Base-by-base conservation (phyloP, 2,888 invertebrate genomes). In the Hedya salicella region DNA sequence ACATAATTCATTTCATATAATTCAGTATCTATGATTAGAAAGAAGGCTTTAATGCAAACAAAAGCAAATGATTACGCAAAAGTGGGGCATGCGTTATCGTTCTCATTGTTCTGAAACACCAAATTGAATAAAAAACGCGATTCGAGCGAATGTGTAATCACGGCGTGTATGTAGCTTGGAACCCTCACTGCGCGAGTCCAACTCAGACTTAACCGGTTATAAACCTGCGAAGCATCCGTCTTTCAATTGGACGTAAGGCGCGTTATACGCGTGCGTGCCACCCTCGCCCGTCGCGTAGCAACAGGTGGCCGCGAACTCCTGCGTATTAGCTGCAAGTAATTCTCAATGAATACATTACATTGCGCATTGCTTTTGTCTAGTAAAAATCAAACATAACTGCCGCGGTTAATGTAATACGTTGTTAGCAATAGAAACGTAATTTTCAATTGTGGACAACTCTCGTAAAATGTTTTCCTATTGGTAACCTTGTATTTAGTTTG, bases 261-360 rank as follows among this genome's bases (percentile, higher is more conserved):
- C 52, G 52, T 16, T 14, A 21, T 14, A 19, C 74, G 74, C 74
- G 68, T 74, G 74, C 74, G 72, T 49, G 17, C 42, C 30, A 19
- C 42, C 61, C 62, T 56, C 54, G 13, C 48, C 46, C 52, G 68
- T 72, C 56, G 69, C 71, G 67, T 71, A 69, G 74, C 73, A 74
- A 74, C 74, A 74, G 70, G 74, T 74, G 73, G 62, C 57, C 19
- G 52, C 14, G 61, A 62, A 49, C 57, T 39, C 53, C 61, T 44
- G 64, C 62, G 54, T 60, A 54, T 64, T 36, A 40, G 42, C 17
- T 17, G 40, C 46, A 19, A 54, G 44, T 54, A 57, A 68, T 53
- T 53, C 25, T 16, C 60, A 60, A 67, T 64, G 66, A 66, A 67
- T 62, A 63, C 49, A 64, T 67, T 62, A 69, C 71, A 68, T 65